Evolutionary conservation across 2,888 invertebrate species (phyloP).

Genomic region (Caenorhabditis becei): DNA sequence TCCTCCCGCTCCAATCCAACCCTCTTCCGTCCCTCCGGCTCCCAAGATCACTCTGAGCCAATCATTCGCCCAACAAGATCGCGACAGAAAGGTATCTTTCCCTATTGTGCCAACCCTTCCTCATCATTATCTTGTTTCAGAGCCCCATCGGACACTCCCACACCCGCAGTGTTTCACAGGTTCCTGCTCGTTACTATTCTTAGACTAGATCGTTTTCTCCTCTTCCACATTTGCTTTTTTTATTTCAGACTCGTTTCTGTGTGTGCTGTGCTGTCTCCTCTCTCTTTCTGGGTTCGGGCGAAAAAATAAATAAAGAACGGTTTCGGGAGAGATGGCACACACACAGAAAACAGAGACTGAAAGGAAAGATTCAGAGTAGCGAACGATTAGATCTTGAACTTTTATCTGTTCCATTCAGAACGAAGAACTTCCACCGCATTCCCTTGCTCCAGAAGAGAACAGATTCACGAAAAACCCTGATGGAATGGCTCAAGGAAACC

Average conservation of each 20-base stretch:
- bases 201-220: slow-evolving; percentile 4
- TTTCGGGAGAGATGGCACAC: slow-evolving; percentile 27
- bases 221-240: slow-evolving; percentile 1
- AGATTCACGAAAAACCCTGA: slow-evolving; percentile 38
- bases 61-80: slow-evolving; percentile 39
- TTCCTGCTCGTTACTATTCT: slow-evolving; percentile 47
- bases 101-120: background rate
- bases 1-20: slow-evolving; percentile 8
- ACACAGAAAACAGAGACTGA: slow-evolving; percentile 2
- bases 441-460: slow-evolving; percentile 21
- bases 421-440: slow-evolving; percentile 21
- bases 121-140: slow-evolving; percentile 14
- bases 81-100: slow-evolving; percentile 22
- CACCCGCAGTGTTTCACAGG: slow-evolving; percentile 44
- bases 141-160: slow-evolving; percentile 40
- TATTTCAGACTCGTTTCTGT: slow-evolving; percentile 36
- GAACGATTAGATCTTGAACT: too few species aligned
- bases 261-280: slow-evolving; percentile 50
- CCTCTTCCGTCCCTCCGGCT: slow-evolving; percentile 35
- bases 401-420: slow-evolving; percentile 17
- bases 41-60: slow-evolving; percentile 38
- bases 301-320: slow-evolving; percentile 25
- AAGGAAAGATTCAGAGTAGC: too few species aligned
- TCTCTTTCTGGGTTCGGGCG: slow-evolving; percentile 16
- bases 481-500: slow-evolving; percentile 33